Evolutionary conservation across 2,113 vertebrate species (phyloP), one percentile per base, ranked within the genome.

Genomic region (Globicephala melas): DNA sequence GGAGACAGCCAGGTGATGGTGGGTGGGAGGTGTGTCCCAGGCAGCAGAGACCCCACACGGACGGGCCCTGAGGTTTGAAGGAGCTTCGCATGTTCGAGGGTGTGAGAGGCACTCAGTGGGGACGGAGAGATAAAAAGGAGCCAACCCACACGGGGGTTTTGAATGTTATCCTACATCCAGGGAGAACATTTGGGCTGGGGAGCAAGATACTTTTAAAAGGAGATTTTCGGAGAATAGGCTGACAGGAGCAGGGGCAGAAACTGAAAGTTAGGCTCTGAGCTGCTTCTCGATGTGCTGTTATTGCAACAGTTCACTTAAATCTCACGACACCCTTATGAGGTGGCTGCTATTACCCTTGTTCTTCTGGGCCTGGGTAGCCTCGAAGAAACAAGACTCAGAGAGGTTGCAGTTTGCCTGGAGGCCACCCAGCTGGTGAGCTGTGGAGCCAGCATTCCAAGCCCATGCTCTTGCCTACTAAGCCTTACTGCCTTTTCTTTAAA

Each of bases 201-300:
- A 55, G 33, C 14, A 20, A 38, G 23, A 26, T 13, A 26, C 15
- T 33, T 31, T 12, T 25, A 7, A 47, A 44, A 44, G 62, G 26
- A 5, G 15, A 17, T 21, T 44, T 68, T 33, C 25, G 4, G 33
- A 63, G 50, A 71, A 41, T 3, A 31, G 53, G 12, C 33, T 53
- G 63, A 60, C 0, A 21, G 41, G 47, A 74, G 14, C 63, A 81
- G 41, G 58, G 60, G 20, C 58, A 85, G 41, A 62, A 65, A 44
- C 31, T 8, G 6, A 25, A 41, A 28, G 33, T 20, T 21, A 25
- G 2, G 7, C 47, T 83, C 67, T 63, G 50, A 87, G 44, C 36
- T 2, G 8, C 15, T 21, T 20, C 33, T 50, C 58, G 1, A 36
- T 0, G 0, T 1, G 38, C 47, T 38, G 28, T n/a, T 5, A 33